Percentiles rank a stretch among this genome's conserved stretches.
phyloP scores from a whole-genome alignment of 2,113 vertebrate genomes.

The Xiphophorus maculatus region DNA sequence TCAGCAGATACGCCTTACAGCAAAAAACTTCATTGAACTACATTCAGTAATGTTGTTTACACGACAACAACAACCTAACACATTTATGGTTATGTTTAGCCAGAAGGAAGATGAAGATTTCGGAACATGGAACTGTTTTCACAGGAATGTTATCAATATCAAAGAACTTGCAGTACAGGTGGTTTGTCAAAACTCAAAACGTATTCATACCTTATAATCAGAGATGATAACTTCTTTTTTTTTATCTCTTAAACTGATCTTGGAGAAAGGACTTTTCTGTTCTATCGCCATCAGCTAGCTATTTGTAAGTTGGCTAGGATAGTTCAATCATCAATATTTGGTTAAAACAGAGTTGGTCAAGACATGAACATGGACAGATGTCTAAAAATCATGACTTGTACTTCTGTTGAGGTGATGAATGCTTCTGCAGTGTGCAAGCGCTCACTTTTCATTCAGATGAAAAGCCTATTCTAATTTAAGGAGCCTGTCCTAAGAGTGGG shows the following conservation, averaged over 20 bases:
- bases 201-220: background rate
- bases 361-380: background rate
- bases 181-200: background rate
- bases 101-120: background rate
- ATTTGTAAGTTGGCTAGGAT: background rate
- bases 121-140: background rate
- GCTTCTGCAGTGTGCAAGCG: background rate
- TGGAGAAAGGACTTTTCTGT: background rate
- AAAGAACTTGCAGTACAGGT: background rate
- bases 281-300: background rate
- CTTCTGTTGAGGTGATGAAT: conserved; percentile 15
- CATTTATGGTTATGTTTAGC: background rate
- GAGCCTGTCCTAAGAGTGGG: conserved; percentile 4
- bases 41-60: background rate
- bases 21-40: background rate
- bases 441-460: conserved; percentile 14
- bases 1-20: conserved; percentile 30
- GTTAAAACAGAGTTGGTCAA: background rate
- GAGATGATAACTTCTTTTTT: background rate
- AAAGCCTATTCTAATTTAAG: conserved; percentile 37
- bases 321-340: background rate
- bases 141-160: background rate
- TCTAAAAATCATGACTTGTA: conserved; percentile 25
- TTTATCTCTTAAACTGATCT: no score
- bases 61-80: background rate